Percentiles rank a stretch among this genome's conserved stretches.
Evolutionary conservation across 1,140 invertebrate species (phyloP).

Genomic region (Heterodera schachtii): DNA sequence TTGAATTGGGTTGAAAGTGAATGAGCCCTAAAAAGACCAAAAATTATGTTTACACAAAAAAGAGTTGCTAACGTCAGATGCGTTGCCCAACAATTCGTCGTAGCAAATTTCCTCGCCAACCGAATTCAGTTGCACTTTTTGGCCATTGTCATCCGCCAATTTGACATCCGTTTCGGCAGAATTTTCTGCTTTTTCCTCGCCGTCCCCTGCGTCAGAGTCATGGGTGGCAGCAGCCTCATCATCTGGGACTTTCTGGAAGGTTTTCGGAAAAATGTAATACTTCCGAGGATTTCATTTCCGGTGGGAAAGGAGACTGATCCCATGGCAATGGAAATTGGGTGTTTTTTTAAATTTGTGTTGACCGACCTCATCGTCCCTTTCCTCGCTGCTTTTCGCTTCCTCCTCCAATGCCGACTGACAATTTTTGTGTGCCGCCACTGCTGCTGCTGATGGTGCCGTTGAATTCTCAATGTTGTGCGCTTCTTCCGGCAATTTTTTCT

Average conservation of each 20-base stretch:
- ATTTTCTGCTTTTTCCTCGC: too few species aligned
- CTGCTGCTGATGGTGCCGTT: too few species aligned
- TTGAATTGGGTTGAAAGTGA: conserved; percentile 19
- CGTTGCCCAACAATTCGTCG: conserved; percentile 21
- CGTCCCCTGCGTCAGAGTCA: too few species aligned
- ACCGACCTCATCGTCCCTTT: neutral
- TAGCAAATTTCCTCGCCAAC: conserved; percentile 19
- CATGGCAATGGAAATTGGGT: too few species aligned
- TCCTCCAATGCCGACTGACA: too few species aligned
- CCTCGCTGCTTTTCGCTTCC: neutral
- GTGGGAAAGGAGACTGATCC: too few species aligned
- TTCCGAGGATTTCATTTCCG: too few species aligned
- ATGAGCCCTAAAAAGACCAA: neutral
- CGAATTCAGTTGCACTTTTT: neutral
- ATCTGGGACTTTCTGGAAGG: too few species aligned
- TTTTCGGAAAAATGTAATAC: too few species aligned
- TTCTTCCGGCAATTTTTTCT: conserved; percentile 24
- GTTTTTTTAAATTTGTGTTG: too few species aligned
- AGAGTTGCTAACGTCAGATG: neutral
- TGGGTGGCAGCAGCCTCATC: neutral
- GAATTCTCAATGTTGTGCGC: conserved; percentile 24
- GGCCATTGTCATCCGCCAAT: neutral
- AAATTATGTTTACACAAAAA: neutral
- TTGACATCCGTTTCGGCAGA: neutral
- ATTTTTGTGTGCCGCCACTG: too few species aligned